phyloP scores from a whole-genome alignment of 2,797 vertebrate species.

The Ciconia nigra region DNA sequence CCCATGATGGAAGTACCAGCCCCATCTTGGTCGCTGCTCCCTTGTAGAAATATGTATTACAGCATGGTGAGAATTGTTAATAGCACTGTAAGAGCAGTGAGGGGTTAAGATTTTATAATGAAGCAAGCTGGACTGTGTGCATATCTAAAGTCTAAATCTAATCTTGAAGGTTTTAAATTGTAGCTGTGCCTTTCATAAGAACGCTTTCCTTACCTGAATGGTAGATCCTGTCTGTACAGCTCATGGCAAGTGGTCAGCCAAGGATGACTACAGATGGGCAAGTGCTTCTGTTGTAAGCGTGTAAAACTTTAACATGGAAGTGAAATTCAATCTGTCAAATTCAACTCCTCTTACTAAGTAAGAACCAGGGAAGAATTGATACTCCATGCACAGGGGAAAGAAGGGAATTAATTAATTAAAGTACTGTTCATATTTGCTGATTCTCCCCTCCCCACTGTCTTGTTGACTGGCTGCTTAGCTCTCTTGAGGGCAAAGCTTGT shows the following conservation, averaged over 20 bases:
- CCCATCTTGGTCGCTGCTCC: background rate
- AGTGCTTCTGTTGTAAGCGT: background rate
- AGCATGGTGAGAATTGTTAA: background rate
- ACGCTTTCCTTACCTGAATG: background rate
- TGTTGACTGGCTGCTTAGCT: background rate
- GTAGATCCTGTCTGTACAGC: background rate
- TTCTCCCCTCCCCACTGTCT: too few species aligned
- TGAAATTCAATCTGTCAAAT: background rate
- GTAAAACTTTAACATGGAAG: background rate
- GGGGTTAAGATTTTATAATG: background rate
- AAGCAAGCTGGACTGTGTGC: background rate
- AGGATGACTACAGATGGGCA: background rate
- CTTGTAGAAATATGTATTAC: background rate
- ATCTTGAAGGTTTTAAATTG: background rate
- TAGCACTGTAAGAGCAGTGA: background rate
- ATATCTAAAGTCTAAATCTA: background rate
- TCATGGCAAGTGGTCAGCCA: background rate
- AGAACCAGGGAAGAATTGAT: background rate
- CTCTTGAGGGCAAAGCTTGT: background rate
- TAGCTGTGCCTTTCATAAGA: background rate
- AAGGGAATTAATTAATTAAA: background rate
- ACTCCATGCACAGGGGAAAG: fast-evolving
- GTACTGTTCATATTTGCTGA: background rate
- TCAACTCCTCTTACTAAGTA: background rate
- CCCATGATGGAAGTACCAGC: background rate